Evolutionary conservation across 2,113 vertebrate species (phyloP), one percentile per base, ranked within the genome.

Genomic region (Lepisosteus oculatus): DNA sequence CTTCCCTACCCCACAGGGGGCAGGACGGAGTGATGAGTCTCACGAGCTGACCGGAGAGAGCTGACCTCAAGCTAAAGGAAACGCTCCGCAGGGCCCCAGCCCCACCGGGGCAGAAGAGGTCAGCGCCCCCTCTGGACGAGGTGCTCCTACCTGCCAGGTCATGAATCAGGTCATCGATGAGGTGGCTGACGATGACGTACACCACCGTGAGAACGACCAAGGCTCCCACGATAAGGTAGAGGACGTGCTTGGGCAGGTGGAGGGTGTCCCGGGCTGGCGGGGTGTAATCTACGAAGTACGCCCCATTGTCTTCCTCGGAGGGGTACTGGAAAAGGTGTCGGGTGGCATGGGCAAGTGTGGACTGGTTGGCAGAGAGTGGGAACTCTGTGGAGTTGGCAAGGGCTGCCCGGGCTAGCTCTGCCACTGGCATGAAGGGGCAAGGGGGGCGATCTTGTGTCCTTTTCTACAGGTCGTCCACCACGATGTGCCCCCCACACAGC

Each of bases 181-280:
- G 93, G 79, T 98, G 95, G 0, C 96, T 95, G 0, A 95, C 95
- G 1, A 98, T 97, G 81, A 95, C 94, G 0, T 98, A 98, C 0
- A 95, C 93, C 64, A 95, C 94, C 0, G 78, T 74, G 42, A 95
- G 11, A 74, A 97, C 87, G 15, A 97, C 71, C 0, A 87, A 69
- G 0, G 80, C 67, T 0, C 94, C 95, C 72, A 98, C 92, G 73
- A 96, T 62, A 82, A 97, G 80, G 84, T 97, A 98, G 3, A 98
- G 67, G 12, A 87, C 68, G 0, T 93, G 86, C 29, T 87, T 85
- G 3, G 96, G 95, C 83, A 98, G 84, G 78, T 85, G 88, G 81
- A 97, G 74, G 61, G 91, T 79, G 44, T 98, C 95, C 77, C 95
- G 87, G 0, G 93, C 83, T 0, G 95, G 97, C 0, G 96, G 95